These are phyloP conservation scores for Sterna hirundo DNA, from an alignment of 2,113 vertebrate genomes.

Conservation along the genomic window DNA sequence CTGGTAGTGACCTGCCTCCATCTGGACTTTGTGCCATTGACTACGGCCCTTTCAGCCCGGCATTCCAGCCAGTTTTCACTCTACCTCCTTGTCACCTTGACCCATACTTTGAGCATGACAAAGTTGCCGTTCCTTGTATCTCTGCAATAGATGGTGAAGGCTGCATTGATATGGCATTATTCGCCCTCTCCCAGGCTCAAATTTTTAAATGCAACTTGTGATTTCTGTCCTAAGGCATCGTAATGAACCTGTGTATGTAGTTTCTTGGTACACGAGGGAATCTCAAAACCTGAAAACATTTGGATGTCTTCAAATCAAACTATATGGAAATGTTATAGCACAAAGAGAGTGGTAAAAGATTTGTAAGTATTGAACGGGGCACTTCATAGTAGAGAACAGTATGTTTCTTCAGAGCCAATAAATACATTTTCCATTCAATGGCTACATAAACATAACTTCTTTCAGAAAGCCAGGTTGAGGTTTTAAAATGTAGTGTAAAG, in stretches of 20 bases:
- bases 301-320: not conserved
- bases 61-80: not conserved
- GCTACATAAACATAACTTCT: not conserved
- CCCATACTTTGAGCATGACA: not conserved
- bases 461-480: not conserved
- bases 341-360: not conserved
- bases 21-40: not conserved
- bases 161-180: not conserved
- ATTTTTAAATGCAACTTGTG: not conserved
- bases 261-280: not conserved
- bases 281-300: not conserved
- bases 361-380: not conserved
- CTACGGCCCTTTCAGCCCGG: not conserved
- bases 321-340: not conserved
- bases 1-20: not conserved
- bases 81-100: not conserved
- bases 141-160: not conserved
- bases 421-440: not conserved
- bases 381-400: not conserved
- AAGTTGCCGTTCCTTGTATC: not conserved
- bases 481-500: not conserved
- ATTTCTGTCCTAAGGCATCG: not conserved
- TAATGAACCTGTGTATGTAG: not conserved
- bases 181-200: not conserved
- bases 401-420: not conserved